Base-by-base conservation (phyloP, 1,140 invertebrate genomes). In the Bombus vancouverensis region DNA sequence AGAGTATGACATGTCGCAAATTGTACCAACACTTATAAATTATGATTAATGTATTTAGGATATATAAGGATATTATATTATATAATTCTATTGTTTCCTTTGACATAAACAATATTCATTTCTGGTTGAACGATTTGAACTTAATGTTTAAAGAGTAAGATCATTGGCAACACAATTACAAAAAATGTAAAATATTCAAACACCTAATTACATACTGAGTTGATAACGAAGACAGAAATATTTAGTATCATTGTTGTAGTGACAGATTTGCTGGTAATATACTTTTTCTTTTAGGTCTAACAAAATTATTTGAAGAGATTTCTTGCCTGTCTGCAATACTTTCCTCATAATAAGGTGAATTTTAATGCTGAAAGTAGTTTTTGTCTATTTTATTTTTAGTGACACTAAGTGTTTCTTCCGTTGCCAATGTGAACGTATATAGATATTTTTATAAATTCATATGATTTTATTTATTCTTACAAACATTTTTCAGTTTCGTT, bases 261-360 rank as follows among this genome's bases (percentile, higher is more conserved):
- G 34, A 70, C 28, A 87, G 72, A 74, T 82, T 66, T 83, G 81
- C 65, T 88, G 34, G 73, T 79, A 81, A 83, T 83, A 83, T 89
- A 75, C 87, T 92, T 89, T 90, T 86, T 90, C 88, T 92, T 92
- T 86, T 92, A 93, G 92, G 91, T 92, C 87, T 92, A 92, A 92
- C 92, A 93, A 91, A 93, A 85, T 93, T 90, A 92, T 92, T 92
- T 93, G 92, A 93, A 91, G 89, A 90, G 83, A 92, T 88, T 72
- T 83, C 79, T 90, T 90, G 77, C 80, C 89, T 81, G 89, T 83
- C 87, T 84, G 65, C 86, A 77, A 90, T 90, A 89, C 73, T 85
- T 62, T 87, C 78, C 79, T 87, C 88, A n/a, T 81, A 75, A 85
- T 79, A 81, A 65, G 89, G 78, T 81, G 68, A 90, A 87, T 72